Conservation (phyloP, 2,888 invertebrate species). For the Arrhopalites spinosus region DNA sequence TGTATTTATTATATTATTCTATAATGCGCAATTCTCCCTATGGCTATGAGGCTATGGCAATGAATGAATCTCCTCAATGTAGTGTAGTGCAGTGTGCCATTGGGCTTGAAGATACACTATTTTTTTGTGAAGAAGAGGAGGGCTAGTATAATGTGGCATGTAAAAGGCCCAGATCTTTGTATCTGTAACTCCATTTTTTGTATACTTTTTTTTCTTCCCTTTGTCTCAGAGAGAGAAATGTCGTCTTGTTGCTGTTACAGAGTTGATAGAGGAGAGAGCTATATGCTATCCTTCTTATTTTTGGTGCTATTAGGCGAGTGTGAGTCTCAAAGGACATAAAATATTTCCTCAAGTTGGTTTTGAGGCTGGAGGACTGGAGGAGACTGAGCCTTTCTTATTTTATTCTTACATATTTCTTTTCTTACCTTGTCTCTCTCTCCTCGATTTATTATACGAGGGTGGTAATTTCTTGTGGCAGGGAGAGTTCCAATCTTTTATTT, state of each 20-base stretch:
- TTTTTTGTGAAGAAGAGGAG: no score
- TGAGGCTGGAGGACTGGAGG: constrained; percentile 7
- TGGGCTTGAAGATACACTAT: no score
- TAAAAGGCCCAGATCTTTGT: not conserved
- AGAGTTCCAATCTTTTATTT: constrained; percentile 50
- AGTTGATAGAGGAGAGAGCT: not conserved
- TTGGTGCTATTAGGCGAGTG: not conserved
- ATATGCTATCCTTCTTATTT: not conserved
- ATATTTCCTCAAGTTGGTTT: constrained; percentile 31
- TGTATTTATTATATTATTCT: no score
- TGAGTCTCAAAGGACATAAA: constrained; percentile 25
- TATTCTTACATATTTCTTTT: not conserved
- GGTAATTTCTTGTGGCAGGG: constrained; percentile 48
- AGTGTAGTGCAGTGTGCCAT: no score
- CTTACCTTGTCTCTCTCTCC: not conserved
- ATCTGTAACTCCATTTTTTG: not conserved
- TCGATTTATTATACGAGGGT: constrained; percentile 36
- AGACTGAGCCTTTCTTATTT: not conserved
- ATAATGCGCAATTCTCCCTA: no score
- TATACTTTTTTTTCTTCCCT: not conserved
- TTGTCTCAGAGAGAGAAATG: constrained; percentile 1
- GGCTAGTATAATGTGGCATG: constrained; percentile 2
- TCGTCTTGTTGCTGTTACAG: no score
- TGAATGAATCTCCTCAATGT: no score
- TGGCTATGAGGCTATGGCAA: no score